Evolutionary conservation across 2,888 invertebrate species (phyloP).

Genomic region (Agriotes lineatus): DNA sequence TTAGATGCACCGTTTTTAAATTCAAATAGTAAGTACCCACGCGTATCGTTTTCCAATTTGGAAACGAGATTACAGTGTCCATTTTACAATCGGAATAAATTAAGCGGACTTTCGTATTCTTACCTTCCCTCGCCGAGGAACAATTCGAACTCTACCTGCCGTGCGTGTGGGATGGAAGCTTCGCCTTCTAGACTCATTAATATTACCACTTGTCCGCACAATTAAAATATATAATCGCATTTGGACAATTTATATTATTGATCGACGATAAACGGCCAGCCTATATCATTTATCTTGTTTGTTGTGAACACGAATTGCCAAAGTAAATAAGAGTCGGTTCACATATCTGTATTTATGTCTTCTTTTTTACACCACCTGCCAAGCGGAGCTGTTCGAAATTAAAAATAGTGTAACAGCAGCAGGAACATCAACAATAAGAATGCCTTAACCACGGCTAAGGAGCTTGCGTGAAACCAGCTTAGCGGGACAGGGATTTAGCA

Average conservation of each 20-base stretch:
- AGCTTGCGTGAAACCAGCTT: conserved; percentile 30
- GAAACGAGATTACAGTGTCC: conserved; percentile 31
- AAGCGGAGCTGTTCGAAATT: conserved; percentile 45
- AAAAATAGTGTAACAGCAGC: conserved; percentile 43
- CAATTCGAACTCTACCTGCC: conserved; percentile 56
- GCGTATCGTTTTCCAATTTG: conserved; percentile 1
- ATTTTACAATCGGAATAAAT: conserved; percentile 34
- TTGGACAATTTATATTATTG: conserved; percentile 67
- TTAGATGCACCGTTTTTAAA: too few relatives aligned
- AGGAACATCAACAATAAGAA: conserved; percentile 39
- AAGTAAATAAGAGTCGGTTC: conserved; percentile 54
- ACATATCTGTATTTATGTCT: conserved; percentile 51
- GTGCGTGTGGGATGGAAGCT: conserved; percentile 60
- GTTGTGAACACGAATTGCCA: conserved; percentile 55
- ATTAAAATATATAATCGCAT: conserved; percentile 67
- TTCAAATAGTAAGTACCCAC: conserved; percentile 10
- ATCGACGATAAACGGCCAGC: conserved; percentile 63
- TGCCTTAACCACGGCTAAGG: conserved; percentile 24
- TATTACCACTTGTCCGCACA: conserved; percentile 66
- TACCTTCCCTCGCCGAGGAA: conserved; percentile 16
- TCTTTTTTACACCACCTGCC: conserved; percentile 52
- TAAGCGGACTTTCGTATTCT: conserved; percentile 29
- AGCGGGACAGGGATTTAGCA: conserved; percentile 29
- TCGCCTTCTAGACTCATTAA: conserved; percentile 62
- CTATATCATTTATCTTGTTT: conserved; percentile 62